phyloP scores from a whole-genome alignment of 2,113 vertebrate species.

The Crotalus viridis region DNA sequence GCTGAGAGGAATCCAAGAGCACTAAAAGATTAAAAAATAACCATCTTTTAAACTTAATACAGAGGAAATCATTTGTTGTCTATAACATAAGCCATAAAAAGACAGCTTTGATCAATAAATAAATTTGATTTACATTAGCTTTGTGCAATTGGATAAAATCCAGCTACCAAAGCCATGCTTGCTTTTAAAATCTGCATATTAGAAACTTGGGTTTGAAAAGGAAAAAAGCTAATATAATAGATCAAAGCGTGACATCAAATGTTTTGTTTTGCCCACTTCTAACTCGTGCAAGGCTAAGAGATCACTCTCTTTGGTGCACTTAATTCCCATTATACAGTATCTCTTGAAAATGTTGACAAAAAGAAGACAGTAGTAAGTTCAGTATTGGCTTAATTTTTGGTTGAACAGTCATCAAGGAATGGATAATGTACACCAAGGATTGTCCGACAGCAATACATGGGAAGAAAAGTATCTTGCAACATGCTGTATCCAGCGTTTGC shows the following conservation, averaged over 20 bases:
- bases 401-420: not conserved
- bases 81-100: not conserved
- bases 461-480: not conserved
- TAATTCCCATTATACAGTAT: not conserved
- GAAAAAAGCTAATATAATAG: not conserved
- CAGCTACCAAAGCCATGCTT: not conserved
- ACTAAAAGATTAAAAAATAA: not conserved
- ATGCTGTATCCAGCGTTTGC: not conserved
- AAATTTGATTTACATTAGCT: not conserved
- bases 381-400: not conserved
- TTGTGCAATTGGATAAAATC: not conserved
- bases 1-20: not conserved
- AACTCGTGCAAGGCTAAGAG: not conserved
- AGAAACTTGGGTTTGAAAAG: not conserved
- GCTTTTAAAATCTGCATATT: not conserved
- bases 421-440: not conserved
- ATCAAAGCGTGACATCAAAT: not conserved
- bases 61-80: not conserved
- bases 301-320: not conserved
- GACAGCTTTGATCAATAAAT: not conserved
- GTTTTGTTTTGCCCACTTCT: not conserved
- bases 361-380: not conserved
- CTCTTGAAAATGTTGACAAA: not conserved
- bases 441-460: not conserved
- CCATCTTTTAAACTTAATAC: not conserved